phyloP scores from a whole-genome alignment of 1,140 invertebrate genomes.

The Tetramorium parvispinum region DNA sequence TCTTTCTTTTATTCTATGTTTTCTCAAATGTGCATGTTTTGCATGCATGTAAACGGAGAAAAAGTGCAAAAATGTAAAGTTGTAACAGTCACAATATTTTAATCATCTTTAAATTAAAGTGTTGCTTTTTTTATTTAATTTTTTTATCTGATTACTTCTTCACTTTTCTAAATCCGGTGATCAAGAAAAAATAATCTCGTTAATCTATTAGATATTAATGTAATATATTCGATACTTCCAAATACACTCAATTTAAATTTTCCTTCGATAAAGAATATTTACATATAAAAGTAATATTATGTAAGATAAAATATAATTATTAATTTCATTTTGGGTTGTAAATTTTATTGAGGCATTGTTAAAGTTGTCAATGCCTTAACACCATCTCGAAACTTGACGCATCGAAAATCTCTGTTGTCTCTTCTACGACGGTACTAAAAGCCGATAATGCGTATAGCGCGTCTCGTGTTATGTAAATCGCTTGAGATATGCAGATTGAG shows the following conservation, averaged over 20 bases:
- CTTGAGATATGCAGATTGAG: slow-evolving; percentile 38
- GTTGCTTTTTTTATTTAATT: not conserved
- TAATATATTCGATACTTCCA: not conserved
- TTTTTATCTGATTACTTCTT: not conserved
- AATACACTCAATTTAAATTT: not conserved
- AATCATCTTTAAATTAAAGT: not conserved
- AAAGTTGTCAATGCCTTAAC: not conserved
- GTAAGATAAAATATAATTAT: not conserved
- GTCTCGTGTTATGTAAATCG: slow-evolving; percentile 41
- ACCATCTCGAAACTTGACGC: no score
- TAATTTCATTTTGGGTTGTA: not conserved
- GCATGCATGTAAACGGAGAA: not conserved
- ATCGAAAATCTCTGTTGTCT: not conserved
- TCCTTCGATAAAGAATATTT: not conserved
- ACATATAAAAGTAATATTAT: not conserved
- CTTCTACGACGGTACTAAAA: not conserved
- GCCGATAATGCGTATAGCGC: not conserved
- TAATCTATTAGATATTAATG: not conserved
- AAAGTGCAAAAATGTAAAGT: not conserved
- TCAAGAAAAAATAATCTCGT: not conserved
- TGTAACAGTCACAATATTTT: not conserved
- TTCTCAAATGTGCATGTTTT: not conserved
- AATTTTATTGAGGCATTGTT: not conserved
- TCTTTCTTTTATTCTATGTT: not conserved
- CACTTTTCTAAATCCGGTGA: not conserved